A percentile compares a stretch with the other conserved stretches of the same genome.
These are phyloP conservation scores for Oxycera nigricornis DNA, from an alignment of 2,888 invertebrate genomes.

Conservation along the genomic window DNA sequence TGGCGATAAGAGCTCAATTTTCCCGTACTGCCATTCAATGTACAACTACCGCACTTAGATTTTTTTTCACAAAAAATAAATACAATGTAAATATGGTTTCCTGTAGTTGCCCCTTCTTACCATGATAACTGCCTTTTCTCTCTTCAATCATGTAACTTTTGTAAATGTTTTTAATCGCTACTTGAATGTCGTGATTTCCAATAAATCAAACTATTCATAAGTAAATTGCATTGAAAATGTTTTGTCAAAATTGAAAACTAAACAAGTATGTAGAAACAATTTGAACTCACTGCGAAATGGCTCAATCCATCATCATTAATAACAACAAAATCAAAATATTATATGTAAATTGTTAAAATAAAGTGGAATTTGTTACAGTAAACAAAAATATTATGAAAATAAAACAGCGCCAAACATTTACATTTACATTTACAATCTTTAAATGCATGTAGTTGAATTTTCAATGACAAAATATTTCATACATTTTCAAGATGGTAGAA, in stretches of 20 bases:
- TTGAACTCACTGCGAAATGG: neutral
- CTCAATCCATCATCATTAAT: slow-evolving; percentile 12
- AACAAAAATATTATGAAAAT: neutral
- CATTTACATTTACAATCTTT: neutral
- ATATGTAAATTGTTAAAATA: slow-evolving; percentile 9
- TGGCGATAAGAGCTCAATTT: no score
- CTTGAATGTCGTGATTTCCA: neutral
- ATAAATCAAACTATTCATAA: neutral
- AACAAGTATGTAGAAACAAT: neutral
- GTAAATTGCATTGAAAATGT: neutral
- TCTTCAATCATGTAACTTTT: neutral
- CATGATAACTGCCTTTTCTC: neutral
- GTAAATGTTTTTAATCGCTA: neutral
- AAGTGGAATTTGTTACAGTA: slow-evolving; percentile 25
- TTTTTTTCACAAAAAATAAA: neutral
- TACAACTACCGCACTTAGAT: neutral
- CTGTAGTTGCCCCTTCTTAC: neutral
- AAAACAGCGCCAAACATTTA: slow-evolving; percentile 20
- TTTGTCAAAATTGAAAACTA: neutral
- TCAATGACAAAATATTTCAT: neutral
- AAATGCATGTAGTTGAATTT: neutral
- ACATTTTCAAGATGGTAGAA: no score
- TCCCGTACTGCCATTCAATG: neutral
- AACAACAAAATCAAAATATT: neutral
- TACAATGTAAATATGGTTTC: slow-evolving; percentile 12